Evolutionary conservation across 2,888 invertebrate species (phyloP).

Genomic region (Seladonia tumulorum): DNA sequence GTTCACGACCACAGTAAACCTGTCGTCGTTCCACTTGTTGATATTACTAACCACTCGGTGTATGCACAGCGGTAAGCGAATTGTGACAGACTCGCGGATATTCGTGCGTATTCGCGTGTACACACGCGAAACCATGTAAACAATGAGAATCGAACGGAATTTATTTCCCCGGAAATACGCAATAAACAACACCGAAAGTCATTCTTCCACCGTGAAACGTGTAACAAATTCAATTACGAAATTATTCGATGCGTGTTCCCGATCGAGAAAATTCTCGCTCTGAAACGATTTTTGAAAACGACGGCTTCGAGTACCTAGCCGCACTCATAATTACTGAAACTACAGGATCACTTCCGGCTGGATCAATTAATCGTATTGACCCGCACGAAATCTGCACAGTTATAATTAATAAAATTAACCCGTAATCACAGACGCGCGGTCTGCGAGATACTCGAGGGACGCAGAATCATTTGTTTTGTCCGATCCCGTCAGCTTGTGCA

Average conservation of each 20-base stretch:
- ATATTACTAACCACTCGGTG: slow-evolving; percentile 60
- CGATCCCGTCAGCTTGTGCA: no score
- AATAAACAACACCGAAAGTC: not conserved
- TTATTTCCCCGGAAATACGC: not conserved
- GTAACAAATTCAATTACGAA: not conserved
- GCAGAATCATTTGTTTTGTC: no score
- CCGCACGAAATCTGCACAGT: no score
- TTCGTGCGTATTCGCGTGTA: not conserved
- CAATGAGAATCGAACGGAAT: not conserved
- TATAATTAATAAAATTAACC: no score
- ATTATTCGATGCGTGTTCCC: not conserved
- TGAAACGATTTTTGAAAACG: not conserved
- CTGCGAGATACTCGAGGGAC: no score
- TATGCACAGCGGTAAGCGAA: slow-evolving; percentile 35
- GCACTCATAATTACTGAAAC: not conserved
- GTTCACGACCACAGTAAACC: slow-evolving; percentile 6
- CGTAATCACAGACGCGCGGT: no score
- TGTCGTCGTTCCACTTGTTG: slow-evolving; percentile 74
- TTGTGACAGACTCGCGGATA: not conserved
- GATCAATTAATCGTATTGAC: no score
- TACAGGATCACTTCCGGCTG: not conserved
- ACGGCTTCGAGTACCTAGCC: not conserved
- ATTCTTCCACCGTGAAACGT: not conserved
- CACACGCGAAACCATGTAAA: not conserved
- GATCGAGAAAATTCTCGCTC: not conserved